Evolutionary conservation across 2,888 invertebrate species (phyloP).

Genomic region (Orthonevra nobilis): DNA sequence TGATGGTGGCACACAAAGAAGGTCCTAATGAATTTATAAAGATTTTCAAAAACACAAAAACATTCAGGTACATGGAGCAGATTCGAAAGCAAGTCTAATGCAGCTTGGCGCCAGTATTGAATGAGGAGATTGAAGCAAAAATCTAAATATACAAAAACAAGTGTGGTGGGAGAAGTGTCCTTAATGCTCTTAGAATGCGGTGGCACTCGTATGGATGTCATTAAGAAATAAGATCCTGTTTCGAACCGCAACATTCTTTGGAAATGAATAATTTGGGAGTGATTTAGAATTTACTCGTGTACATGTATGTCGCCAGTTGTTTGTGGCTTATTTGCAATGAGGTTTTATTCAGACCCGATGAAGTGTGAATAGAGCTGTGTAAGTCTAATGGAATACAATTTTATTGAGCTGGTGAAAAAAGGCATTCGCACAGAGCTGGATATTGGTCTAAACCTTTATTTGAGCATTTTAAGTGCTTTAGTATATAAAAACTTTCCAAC

Average conservation of each 20-base stretch:
- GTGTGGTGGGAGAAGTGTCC: not conserved
- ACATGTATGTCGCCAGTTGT: not conserved
- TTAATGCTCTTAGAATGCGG: slow-evolving; percentile 63
- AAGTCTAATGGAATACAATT: too few relatives aligned
- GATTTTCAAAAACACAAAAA: slow-evolving; percentile 37
- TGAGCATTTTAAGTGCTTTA: too few relatives aligned
- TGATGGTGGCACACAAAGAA: slow-evolving; percentile 39
- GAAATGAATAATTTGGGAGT: slow-evolving; percentile 50
- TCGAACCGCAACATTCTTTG: slow-evolving; percentile 47
- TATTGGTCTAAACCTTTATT: too few relatives aligned
- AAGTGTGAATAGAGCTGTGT: slow-evolving; percentile 37
- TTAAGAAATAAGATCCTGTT: slow-evolving; percentile 36
- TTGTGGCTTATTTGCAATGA: not conserved
- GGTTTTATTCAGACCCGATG: slow-evolving; percentile 30
- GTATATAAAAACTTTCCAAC: too few relatives aligned
- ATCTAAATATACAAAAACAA: slow-evolving; percentile 1
- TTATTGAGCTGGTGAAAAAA: too few relatives aligned
- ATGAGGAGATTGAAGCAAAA: slow-evolving; percentile 30
- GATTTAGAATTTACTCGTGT: not conserved
- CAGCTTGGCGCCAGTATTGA: slow-evolving; percentile 32
- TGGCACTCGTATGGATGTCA: slow-evolving; percentile 7
- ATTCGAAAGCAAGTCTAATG: slow-evolving; percentile 33
- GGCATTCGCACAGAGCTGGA: too few relatives aligned
- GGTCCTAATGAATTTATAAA: slow-evolving; percentile 68
- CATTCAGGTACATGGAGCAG: slow-evolving; percentile 7